Evolutionary conservation across 2,888 invertebrate genomes (phyloP), one percentile per base, ranked within the genome.

Genomic region (Agrotis exclamationis): DNA sequence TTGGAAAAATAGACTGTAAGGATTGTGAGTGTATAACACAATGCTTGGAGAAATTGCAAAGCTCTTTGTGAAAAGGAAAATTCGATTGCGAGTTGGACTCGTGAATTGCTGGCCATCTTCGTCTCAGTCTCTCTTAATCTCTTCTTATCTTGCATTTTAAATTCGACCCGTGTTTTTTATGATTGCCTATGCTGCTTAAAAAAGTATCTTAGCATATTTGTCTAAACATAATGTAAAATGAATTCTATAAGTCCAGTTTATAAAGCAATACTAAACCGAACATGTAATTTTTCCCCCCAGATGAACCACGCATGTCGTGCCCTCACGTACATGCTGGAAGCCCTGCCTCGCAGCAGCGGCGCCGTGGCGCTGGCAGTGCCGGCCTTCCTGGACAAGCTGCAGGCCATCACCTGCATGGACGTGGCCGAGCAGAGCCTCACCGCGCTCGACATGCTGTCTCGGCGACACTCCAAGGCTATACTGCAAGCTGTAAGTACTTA

Each of bases 241-340:
- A 39, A 11, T 5, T 6, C 33, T 48, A 20, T 1, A 22, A 20
- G 4, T 39, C 7, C 14, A 48, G 6, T 22, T 48, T 33, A 60
- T 60, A 14, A n/a, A 16, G 20, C 6, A 16, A 5, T 28, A 20
- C 2, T 1, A 18, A 14, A 24, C 16, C 0, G 11, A 48, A 47
- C 18, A 16, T 33, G 20, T 16, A 63, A 5, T 22, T 11, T 22
- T 14, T 18, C 6, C 9, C 1, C 1, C 0, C 84, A 98, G 98
- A 99, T 99, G 99, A 99, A 99, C 92, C 99, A 99, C 93, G 99
- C 99, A 0, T 99, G 99, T 90, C 98, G 99, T 54, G 99, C 99
- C 1, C 97, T 99, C 51, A 99, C 99, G 0, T 99, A 99, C 95
- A 99, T 99, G 99, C 98, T 99, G 97, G 99, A 99, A 94, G 99